A percentile compares a stretch with the other conserved stretches of the same genome.
phyloP scores from a whole-genome alignment of 2,113 vertebrate species.

The Periophthalmus modestus region DNA sequence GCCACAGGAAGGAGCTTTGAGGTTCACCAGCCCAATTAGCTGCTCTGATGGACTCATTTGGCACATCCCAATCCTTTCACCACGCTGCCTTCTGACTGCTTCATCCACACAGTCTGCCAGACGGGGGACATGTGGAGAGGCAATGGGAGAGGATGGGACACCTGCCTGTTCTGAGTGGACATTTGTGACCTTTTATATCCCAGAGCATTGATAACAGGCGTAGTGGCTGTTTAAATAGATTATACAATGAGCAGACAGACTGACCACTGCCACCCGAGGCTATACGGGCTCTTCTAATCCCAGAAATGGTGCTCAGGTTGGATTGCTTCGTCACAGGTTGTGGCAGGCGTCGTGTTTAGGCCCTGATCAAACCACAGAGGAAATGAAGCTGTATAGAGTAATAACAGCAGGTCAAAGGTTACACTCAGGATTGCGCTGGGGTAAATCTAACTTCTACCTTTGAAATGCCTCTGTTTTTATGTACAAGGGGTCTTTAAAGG shows the following conservation, averaged over 20 bases:
- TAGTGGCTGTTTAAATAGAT: conserved; percentile 78
- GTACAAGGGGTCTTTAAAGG: too few relatives aligned
- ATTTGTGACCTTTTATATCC: conserved; percentile 52
- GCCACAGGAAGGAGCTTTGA: conserved; percentile 34
- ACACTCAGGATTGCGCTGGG: background rate
- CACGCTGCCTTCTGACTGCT: conserved; percentile 22
- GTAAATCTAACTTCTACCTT: background rate
- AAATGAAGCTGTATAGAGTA: conserved; percentile 26
- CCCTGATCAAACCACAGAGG: conserved; percentile 41
- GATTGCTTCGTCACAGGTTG: conserved; percentile 48
- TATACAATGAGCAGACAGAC: conserved; percentile 67
- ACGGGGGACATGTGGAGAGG: conserved; percentile 30
- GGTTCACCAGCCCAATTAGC: conserved; percentile 46
- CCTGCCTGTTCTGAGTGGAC: conserved; percentile 44
- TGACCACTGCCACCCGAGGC: conserved; percentile 53
- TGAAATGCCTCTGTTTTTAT: background rate
- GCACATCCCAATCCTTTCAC: conserved; percentile 38
- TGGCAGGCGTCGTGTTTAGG: conserved; percentile 24
- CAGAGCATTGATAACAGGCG: conserved; percentile 44
- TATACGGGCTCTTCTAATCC: conserved; percentile 58
- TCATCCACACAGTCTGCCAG: conserved; percentile 56
- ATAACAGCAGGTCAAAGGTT: conserved; percentile 24
- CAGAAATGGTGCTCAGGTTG: conserved; percentile 64
- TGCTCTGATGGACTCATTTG: conserved; percentile 52
- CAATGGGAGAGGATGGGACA: conserved; percentile 41